phyloP scores from a whole-genome alignment of 1,140 invertebrate genomes.

The Aphaenogaster ashmeadi region DNA sequence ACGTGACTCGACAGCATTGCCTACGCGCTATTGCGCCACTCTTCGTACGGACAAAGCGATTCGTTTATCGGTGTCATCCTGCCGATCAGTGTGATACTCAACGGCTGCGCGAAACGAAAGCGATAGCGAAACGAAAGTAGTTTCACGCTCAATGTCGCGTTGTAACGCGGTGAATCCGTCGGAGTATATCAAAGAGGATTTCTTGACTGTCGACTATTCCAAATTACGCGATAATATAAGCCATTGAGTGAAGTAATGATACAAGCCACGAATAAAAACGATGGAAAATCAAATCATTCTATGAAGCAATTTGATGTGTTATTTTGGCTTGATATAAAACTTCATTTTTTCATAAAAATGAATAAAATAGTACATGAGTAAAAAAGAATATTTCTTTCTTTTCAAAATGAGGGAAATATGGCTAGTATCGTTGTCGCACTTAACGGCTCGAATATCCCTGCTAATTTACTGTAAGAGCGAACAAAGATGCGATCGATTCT shows the following conservation, averaged over 20 bases:
- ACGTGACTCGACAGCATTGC: constrained; percentile 40
- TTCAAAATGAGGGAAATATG: neutral
- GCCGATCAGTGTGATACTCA: constrained; percentile 51
- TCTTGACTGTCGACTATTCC: neutral
- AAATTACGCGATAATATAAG: neutral
- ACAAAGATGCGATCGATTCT: constrained; percentile 24
- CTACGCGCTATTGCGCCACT: constrained; percentile 14
- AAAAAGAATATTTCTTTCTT: neutral
- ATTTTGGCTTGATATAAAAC: neutral
- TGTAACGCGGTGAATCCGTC: neutral
- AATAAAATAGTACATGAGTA: neutral
- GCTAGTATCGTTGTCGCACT: constrained; percentile 1
- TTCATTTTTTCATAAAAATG: neutral
- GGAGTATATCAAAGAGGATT: neutral
- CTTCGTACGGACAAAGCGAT: constrained; percentile 20
- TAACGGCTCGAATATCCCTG: constrained; percentile 19
- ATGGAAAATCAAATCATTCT: neutral
- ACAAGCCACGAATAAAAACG: neutral
- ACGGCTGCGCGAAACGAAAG: neutral
- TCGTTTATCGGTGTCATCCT: constrained; percentile 48
- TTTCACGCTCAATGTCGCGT: constrained; percentile 22
- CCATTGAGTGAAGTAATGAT: neutral
- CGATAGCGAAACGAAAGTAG: constrained; percentile 16
- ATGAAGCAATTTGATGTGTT: neutral
- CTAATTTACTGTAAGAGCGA: constrained; percentile 3